Base-by-base conservation (phyloP, 2,797 vertebrate species). In the Gymnodraco acuticeps region DNA sequence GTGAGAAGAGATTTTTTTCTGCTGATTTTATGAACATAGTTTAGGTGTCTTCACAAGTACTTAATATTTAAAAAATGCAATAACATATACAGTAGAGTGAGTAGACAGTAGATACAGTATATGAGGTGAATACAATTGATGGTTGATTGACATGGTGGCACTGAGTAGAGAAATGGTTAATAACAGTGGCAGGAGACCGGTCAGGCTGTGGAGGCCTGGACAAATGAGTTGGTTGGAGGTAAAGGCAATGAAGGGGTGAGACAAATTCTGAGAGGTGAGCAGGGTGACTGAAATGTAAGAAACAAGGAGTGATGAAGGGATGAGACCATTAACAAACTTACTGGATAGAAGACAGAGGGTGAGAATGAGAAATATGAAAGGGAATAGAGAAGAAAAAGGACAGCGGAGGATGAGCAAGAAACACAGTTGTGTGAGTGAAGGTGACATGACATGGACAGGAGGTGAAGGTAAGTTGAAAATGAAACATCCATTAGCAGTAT, bases 291-390 rank as follows among this genome's bases (percentile, higher is more conserved):
- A 51, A 56, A 43, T 15, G 45, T 52, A 61, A 73, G 48, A 63
- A 48, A 58, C 66, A 46, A 56, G 59, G 31, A 31, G 71, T 50
- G 62, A 83, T 70, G 69, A 77, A 75, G 70, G 68, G 48, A 71
- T 52, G 75, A 72, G 59, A n/a, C 64, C 3, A 42, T 68, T 83
- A 86, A 86, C 71, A n/a, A 75, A 80, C 69, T 69, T 69, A 58
- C 53, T 75, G 13, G 52, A 43, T 52, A 47, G 64, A 60, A 43
- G 45, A 46, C 58, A 56, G 2, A 65, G 47, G 52, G 42, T n/a
- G 68, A 64, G 72, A 64, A 70, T 0, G 19, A 80, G 53, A 68
- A 4, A 64, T 53, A 81, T 46, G 38, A 51, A 46, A n/a, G 4
- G 0, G 17, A 20, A 38, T 0, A 2, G 38, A 58, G 27, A 45